Evolutionary conservation across 1,140 invertebrate genomes (phyloP), one percentile per base, ranked within the genome.

Genomic region (Apolygus lucorum): DNA sequence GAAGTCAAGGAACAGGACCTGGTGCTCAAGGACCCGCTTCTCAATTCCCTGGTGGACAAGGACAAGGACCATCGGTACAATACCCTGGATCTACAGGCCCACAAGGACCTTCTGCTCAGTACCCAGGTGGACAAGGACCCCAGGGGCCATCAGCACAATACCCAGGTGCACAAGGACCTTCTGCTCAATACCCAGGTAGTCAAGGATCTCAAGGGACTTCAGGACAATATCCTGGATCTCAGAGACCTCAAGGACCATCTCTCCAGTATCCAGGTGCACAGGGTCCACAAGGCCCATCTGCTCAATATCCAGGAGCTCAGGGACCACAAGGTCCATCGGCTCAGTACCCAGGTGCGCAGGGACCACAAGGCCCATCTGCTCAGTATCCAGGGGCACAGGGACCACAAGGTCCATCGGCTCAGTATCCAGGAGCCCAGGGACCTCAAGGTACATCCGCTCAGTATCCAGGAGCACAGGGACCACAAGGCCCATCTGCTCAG

Each of bases 91-190:
- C 1, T 29, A 67, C 49, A 49, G 34, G 34, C 8, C 34, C 34
- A 11, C 17, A 8, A 72, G 80, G 76, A 67, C 72, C 74, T 63
- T n/a, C n/a, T n/a, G 70, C 75, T n/a, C 73, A 71, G 70, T 69
- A 75, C n/a, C 71, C 72, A 59, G 74, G 59, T 11, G 8, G 8
- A 11, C 34, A 49, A 63, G 75, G 74, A 34, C 72, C 72, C 25
- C n/a, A n/a, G n/a, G 59, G 17, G 24, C 22, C 25, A 1, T 28
- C 49, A n/a, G 14, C 2, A 22, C 70, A 8, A 63, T 59, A 24
- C 68, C 69, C 68, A 73, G 74, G 63, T 69, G 68, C 49, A 67
- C 67, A 65, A 73, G 52, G 68, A 52, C 68, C 71, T 52, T 28
- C 75, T 66, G 73, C 71, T 26, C 68, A 62, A 70, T 26, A 73